Percentiles rank a stretch among this genome's conserved stretches.
phyloP scores from a whole-genome alignment of 2,113 vertebrate species.

The Zosterops lateralis region DNA sequence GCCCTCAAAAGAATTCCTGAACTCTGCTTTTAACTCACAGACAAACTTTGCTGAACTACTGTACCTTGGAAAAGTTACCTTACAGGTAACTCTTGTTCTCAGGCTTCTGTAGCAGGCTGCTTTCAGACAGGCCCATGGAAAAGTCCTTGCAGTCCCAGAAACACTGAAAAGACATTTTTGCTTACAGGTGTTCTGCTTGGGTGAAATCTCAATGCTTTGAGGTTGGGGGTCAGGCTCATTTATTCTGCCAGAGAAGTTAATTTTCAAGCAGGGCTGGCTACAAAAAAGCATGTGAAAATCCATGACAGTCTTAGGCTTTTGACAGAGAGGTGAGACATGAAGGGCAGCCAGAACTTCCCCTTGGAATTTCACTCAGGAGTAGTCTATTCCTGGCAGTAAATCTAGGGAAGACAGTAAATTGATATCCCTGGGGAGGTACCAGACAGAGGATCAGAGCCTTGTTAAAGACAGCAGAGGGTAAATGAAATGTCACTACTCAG shows the following conservation, averaged over 20 bases:
- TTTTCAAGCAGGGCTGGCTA: not conserved
- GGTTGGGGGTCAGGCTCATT: not conserved
- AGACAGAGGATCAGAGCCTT: not conserved
- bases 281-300: not conserved
- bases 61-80: not conserved
- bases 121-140: not conserved
- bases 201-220: not conserved
- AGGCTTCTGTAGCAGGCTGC: not conserved
- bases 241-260: not conserved
- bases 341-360: not conserved
- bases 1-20: not conserved
- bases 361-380: not conserved
- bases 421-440: not conserved
- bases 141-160: not conserved
- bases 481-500: not conserved
- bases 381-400: not conserved
- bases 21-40: not conserved
- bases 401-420: not conserved
- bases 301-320: not conserved
- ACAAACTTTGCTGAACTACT: not conserved
- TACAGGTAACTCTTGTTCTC: not conserved
- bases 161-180: not conserved
- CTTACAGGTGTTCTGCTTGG: not conserved
- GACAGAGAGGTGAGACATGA: not conserved
- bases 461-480: not conserved